These are phyloP conservation scores for Manis javanica DNA, from an alignment of 2,797 vertebrate genomes.

Conservation along the genomic window DNA sequence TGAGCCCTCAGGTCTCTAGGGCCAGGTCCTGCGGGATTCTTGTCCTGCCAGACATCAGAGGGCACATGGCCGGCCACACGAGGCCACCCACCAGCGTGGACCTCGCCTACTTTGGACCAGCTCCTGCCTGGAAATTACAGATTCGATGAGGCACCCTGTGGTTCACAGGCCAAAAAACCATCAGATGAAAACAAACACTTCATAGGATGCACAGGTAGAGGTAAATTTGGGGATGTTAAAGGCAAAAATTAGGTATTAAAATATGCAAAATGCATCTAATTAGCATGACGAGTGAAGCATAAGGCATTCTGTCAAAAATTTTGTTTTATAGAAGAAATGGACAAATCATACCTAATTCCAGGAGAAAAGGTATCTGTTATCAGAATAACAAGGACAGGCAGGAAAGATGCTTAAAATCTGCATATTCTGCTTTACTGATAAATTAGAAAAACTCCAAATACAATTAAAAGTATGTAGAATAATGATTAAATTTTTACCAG, in stretches of 20 bases:
- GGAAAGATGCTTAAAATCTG: not conserved
- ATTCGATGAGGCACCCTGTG: not conserved
- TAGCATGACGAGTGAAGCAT: constrained; percentile 18
- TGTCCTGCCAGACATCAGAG: not conserved
- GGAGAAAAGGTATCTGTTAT: not conserved
- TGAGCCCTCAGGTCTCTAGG: not conserved
- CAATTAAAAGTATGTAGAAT: not conserved
- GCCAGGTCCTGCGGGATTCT: not conserved
- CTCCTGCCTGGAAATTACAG: constrained; percentile 3
- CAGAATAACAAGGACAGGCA: not conserved
- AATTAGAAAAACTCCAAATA: not conserved
- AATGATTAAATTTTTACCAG: constrained; percentile 6
- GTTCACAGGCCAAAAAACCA: constrained; percentile 22
- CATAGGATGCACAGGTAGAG: constrained; percentile 35
- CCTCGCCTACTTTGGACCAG: constrained; percentile 13
- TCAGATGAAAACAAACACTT: constrained; percentile 19
- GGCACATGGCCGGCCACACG: not conserved
- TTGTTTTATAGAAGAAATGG: constrained; percentile 11
- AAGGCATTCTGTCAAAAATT: constrained; percentile 46
- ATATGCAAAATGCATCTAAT: constrained; percentile 2
- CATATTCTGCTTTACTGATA: not conserved
- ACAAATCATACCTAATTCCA: not conserved
- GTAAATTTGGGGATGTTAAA: not conserved
- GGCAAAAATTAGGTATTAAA: constrained; percentile 37
- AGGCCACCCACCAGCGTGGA: not conserved